A percentile compares a stretch with the other conserved stretches of the same genome.
Conservation (phyloP, 1,140 invertebrate genomes). For the Scylla paramamosain region DNA sequence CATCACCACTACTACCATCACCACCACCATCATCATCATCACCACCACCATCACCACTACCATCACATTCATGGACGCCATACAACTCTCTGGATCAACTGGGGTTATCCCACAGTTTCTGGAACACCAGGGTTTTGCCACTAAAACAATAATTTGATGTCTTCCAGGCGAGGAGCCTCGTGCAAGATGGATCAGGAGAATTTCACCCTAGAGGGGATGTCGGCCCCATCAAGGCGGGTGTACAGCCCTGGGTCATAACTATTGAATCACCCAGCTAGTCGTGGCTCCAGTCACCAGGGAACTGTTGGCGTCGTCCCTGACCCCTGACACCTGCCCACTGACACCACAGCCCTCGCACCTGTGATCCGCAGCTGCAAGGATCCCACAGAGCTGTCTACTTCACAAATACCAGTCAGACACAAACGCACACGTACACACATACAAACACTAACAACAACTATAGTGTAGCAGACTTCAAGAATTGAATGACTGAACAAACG, state of each 20-base stretch:
- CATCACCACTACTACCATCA: neutral
- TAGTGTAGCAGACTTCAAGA: constrained; percentile 56
- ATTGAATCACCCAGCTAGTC: neutral
- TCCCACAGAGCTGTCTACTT: constrained; percentile 1
- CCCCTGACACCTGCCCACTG: neutral
- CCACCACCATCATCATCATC: neutral
- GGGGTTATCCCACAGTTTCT: constrained; percentile 42
- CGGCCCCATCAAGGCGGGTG: neutral
- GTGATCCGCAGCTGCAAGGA: constrained; percentile 30
- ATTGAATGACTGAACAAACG: constrained; percentile 52
- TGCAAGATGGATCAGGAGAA: neutral
- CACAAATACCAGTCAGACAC: constrained; percentile 39
- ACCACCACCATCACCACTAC: neutral
- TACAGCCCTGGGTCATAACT: neutral
- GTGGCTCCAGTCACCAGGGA: neutral
- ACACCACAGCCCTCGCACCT: constrained; percentile 3
- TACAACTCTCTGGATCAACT: constrained; percentile 26
- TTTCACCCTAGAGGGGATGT: neutral
- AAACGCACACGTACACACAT: constrained; percentile 53
- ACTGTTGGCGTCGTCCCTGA: neutral
- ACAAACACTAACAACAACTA: constrained; percentile 57
- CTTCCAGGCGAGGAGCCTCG: neutral
- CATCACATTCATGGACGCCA: constrained; percentile 28
- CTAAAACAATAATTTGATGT: neutral
- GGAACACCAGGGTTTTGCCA: neutral